Conservation (phyloP, 2,888 invertebrate species). For the Tetheella fluctuosa region DNA sequence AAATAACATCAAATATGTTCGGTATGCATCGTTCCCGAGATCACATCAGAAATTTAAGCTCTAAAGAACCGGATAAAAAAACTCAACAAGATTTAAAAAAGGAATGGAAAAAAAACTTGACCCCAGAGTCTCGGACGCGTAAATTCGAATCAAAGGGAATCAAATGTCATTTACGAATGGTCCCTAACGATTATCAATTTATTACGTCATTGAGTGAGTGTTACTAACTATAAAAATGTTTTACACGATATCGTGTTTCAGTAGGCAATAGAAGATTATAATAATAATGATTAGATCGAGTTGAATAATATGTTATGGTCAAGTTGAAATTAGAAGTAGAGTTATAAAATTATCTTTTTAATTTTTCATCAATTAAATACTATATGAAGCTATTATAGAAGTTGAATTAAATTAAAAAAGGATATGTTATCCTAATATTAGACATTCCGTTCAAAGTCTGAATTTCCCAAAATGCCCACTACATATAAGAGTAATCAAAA, state of each 20-base stretch:
- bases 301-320: slow-evolving; percentile 6
- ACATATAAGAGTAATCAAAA: slow-evolving; percentile 17
- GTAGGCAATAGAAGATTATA: slow-evolving; percentile 14
- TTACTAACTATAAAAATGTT: slow-evolving; percentile 43
- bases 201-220: slow-evolving; percentile 46
- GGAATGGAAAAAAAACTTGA: slow-evolving; percentile 53
- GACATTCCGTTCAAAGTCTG: background rate
- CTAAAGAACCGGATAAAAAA: slow-evolving; percentile 70
- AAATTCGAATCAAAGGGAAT: slow-evolving; percentile 80
- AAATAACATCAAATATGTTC: slow-evolving; percentile 79
- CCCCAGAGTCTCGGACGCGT: slow-evolving; percentile 71
- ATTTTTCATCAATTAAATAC: too few relatives aligned
- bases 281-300: slow-evolving; percentile 9
- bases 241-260: slow-evolving; percentile 34
- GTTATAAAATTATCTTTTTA: background rate
- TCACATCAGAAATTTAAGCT: slow-evolving; percentile 82
- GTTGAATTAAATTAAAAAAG: too few relatives aligned
- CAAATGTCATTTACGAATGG: slow-evolving; percentile 76
- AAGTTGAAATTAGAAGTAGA: background rate
- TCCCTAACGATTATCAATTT: slow-evolving; percentile 59
- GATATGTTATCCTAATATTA: too few relatives aligned
- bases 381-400: too few relatives aligned
- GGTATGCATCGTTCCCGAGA: slow-evolving; percentile 79
- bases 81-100: slow-evolving; percentile 34
- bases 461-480: background rate